Percentiles rank a stretch among this genome's conserved stretches.
Evolutionary conservation across 2,797 vertebrate genomes (phyloP).

Genomic region (Acanthopagrus latus): DNA sequence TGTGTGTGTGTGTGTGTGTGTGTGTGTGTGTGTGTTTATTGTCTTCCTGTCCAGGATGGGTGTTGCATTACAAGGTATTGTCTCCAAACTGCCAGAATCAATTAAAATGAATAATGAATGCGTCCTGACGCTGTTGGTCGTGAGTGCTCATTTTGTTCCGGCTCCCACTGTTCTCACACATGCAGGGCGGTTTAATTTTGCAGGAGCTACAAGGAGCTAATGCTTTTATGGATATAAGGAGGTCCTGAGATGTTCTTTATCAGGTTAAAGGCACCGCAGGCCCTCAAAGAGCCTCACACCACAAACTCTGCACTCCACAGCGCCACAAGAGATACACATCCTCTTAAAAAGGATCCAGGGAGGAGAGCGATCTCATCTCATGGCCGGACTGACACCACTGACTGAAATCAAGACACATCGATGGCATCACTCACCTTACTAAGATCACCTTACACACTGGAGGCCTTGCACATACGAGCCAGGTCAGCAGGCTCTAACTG

Average conservation of each 20-base stretch:
- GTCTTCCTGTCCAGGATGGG: conserved; percentile 68
- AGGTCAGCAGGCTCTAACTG: conserved; percentile 32
- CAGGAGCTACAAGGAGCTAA: conserved; percentile 42
- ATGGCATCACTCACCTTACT: conserved; percentile 22
- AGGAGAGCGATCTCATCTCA: conserved; percentile 6
- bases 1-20: conserved; percentile 39
- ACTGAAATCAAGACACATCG: conserved; percentile 27
- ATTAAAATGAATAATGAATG: conserved; percentile 90
- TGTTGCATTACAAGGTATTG: conserved; percentile 84
- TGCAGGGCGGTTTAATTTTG: conserved; percentile 53
- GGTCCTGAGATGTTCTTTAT: conserved; percentile 12
- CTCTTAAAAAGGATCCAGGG: conserved; percentile 10
- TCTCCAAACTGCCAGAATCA: conserved; percentile 85
- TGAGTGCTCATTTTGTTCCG: conserved; percentile 69
- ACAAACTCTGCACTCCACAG: conserved; percentile 10
- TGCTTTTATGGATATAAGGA: conserved; percentile 41
- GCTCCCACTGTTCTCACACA: conserved; percentile 57
- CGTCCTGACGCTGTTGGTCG: conserved; percentile 50
- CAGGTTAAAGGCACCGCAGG: conserved; percentile 18
- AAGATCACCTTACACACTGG: conserved; percentile 44
- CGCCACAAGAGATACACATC: not conserved
- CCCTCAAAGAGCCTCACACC: conserved; percentile 13
- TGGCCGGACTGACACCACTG: conserved; percentile 8
- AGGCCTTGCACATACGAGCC: conserved; percentile 18
- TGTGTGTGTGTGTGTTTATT: conserved; percentile 51